phyloP scores from a whole-genome alignment of 2,888 invertebrate species.

The Ectemnius continuus region DNA sequence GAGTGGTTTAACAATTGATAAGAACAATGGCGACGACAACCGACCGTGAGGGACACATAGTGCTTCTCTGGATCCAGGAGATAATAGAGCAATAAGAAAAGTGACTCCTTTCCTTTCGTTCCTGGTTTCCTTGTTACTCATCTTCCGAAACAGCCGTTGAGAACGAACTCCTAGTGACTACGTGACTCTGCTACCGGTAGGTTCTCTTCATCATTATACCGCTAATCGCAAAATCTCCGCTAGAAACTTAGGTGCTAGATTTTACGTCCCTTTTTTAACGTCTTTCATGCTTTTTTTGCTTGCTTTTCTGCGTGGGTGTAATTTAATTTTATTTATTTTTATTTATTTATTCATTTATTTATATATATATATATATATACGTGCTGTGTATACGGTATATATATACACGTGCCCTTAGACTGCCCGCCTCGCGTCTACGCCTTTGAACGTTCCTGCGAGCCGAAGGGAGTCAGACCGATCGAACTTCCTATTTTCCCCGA shows the following conservation, averaged over 20 bases:
- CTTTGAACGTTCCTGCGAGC: conserved; percentile 24
- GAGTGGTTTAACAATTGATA: conserved; percentile 39
- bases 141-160: conserved; percentile 75
- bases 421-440: conserved; percentile 41
- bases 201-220: conserved; percentile 44
- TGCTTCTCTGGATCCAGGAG: too few relatives aligned
- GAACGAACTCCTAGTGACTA: conserved; percentile 74
- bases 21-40: conserved; percentile 47
- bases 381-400: conserved; percentile 31
- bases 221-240: conserved; percentile 66
- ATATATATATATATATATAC: conserved; percentile 28
- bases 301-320: conserved; percentile 41
- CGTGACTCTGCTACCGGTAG: conserved; percentile 73
- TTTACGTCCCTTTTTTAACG: conserved; percentile 58
- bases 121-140: conserved; percentile 56
- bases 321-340: conserved; percentile 15
- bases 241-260: conserved; percentile 74
- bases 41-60: conserved; percentile 18
- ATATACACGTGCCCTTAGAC: conserved; percentile 53
- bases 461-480: conserved; percentile 36
- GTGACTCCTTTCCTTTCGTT: conserved; percentile 51
- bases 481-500: conserved; percentile 9
- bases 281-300: conserved; percentile 47
- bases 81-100: conserved; percentile 40
- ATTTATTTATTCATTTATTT: conserved; percentile 38